Evolutionary conservation across 1,140 invertebrate genomes (phyloP), one percentile per base, ranked within the genome.

Genomic region (Drosophila quadrilineata): DNA sequence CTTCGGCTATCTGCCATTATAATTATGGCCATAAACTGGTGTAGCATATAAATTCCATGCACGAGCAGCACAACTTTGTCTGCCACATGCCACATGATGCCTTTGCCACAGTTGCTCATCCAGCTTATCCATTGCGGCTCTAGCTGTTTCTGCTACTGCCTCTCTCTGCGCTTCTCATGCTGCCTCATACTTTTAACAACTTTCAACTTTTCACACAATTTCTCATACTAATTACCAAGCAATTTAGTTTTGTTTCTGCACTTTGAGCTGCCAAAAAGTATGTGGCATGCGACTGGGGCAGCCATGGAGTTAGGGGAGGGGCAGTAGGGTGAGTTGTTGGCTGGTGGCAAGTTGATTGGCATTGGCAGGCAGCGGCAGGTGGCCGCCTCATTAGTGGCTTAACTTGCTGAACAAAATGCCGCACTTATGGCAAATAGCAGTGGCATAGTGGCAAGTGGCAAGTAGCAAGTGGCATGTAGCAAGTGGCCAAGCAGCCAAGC

Each of bases 171-270:
- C 24, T 45, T 21, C 40, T 62, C 29, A 36, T 54, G 14, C 40
- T 36, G 49, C 54, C 12, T 4, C 9, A 29, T 29, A 16, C n/a
- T 26, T 17, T 29, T 22, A 24, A 38, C 29, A 46, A 48, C 59
- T 56, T 63, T 63, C 59, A 63, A 67, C 46, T 67, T 60, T 60
- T 67, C 48, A 76, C 76, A 65, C 77, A 82, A 76, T 84, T 85
- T 84, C 77, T 85, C 73, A 77, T 73, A 84, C 77, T 84, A 84
- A 84, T 84, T 84, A 84, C 77, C 64, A 85, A 84, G 77, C 77
- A 84, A 85, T 84, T 84, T 84, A 84, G 77, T 85, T 84, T 77
- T 76, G 79, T 84, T 73, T 84, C 85, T 85, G 67, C 74, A 77
- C 67, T 53, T 49, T 28, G 6, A 14, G 19, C 38, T 12, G 5